A percentile compares a stretch with the other conserved stretches of the same genome.
phyloP scores from a whole-genome alignment of 2,113 vertebrate genomes.

The Ondatra zibethicus region DNA sequence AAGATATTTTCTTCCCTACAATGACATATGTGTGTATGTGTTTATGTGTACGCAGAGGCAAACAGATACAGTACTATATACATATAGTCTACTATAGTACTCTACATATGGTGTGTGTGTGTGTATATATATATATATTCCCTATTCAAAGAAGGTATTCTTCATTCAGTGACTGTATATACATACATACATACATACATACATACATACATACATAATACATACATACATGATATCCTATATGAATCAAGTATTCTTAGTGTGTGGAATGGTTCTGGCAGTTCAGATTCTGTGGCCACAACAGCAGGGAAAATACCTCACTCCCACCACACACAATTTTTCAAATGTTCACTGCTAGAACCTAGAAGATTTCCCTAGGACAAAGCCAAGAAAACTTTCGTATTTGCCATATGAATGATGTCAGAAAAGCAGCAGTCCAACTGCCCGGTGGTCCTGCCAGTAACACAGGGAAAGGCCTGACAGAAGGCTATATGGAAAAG shows the following conservation, averaged over 20 bases:
- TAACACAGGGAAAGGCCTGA: rapidly evolving
- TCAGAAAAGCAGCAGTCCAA: neutral
- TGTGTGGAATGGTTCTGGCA: neutral
- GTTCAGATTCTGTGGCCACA: neutral
- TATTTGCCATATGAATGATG: neutral
- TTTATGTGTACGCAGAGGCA: neutral
- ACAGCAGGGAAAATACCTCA: neutral
- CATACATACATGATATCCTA: too few species aligned
- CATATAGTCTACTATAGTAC: neutral
- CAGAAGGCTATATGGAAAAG: neutral
- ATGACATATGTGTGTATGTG: neutral
- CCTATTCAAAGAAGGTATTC: neutral
- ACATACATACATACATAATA: too few species aligned
- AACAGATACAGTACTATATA: neutral
- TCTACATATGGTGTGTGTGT: neutral
- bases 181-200: too few species aligned
- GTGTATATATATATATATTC: too few species aligned
- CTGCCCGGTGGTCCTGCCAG: rapidly evolving
- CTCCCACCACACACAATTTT: neutral
- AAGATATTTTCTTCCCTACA: neutral
- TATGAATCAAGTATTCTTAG: neutral
- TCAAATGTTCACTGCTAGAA: neutral
- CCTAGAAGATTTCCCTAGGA: neutral
- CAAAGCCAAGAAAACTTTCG: neutral
- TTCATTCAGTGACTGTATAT: neutral